Percentiles rank a stretch among this genome's conserved stretches.
These are phyloP conservation scores for Phataginus tricuspis DNA, from an alignment of 2,797 vertebrate genomes.

Conservation along the genomic window DNA sequence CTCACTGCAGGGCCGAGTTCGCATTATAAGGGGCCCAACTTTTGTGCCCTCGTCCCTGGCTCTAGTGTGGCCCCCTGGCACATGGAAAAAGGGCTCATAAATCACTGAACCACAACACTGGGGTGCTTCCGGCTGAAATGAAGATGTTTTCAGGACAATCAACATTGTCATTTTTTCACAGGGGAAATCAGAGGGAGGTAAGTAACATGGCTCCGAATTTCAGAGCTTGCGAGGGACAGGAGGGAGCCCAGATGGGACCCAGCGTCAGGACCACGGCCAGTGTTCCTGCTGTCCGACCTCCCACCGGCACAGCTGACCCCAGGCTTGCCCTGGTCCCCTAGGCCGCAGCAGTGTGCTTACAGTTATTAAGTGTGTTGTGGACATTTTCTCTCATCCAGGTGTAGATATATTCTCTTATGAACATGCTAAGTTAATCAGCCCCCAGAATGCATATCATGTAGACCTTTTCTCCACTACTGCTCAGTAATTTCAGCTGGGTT, in stretches of 20 bases:
- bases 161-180: background rate
- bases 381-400: too few species aligned
- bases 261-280: background rate
- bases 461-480: background rate
- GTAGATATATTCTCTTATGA: background rate
- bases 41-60: background rate
- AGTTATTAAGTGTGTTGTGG: too few species aligned
- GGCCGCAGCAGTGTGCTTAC: too few species aligned
- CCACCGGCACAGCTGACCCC: rapidly evolving
- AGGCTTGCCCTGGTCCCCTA: background rate
- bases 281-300: rapidly evolving
- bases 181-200: background rate
- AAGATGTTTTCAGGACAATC: background rate
- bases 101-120: background rate
- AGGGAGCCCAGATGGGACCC: background rate
- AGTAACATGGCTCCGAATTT: rapidly evolving
- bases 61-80: background rate
- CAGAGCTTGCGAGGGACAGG: rapidly evolving
- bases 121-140: background rate
- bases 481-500: background rate
- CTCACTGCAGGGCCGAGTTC: background rate
- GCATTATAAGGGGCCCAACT: background rate
- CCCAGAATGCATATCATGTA: background rate
- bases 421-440: background rate
- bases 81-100: background rate